A percentile compares a stretch with the other conserved stretches of the same genome.
Evolutionary conservation across 2,888 invertebrate genomes (phyloP).

Genomic region (Silvanus unidentatus): DNA sequence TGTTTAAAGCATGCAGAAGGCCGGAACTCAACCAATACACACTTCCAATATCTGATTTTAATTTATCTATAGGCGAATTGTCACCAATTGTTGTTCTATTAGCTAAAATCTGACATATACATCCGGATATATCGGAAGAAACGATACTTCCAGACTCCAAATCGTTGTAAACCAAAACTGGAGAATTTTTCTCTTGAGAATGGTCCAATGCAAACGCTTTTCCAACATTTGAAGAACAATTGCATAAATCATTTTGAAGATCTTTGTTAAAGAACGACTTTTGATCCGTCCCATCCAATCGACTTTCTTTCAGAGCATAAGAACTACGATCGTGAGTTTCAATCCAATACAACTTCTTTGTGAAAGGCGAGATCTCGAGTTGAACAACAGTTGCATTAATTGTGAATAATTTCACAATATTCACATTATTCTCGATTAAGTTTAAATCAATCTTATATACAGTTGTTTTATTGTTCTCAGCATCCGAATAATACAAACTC

Average conservation of each 20-base stretch:
- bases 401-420: constrained; percentile 50
- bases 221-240: constrained; percentile 61
- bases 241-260: constrained; percentile 46
- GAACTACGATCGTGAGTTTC: constrained; percentile 57
- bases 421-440: constrained; percentile 50
- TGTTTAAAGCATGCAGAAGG: constrained; percentile 57
- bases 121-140: constrained; percentile 61
- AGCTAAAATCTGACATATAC: constrained; percentile 57
- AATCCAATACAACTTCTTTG: constrained; percentile 72
- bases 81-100: constrained; percentile 25
- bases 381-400: constrained; percentile 57
- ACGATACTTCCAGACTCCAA: constrained; percentile 55
- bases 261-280: constrained; percentile 51
- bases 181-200: constrained; percentile 48
- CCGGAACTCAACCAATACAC: constrained; percentile 70
- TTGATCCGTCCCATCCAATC: constrained; percentile 53
- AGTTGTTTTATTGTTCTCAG: constrained; percentile 38
- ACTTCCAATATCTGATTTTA: constrained; percentile 65
- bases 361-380: constrained; percentile 69
- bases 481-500: constrained; percentile 75
- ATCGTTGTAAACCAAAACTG: constrained; percentile 61
- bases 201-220: constrained; percentile 65
- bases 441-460: constrained; percentile 64
- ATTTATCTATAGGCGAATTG: constrained; percentile 56
- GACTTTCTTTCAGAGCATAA: constrained; percentile 59